Evolutionary conservation across 2,113 vertebrate genomes (phyloP).

Genomic region (Heptranchias perlo): DNA sequence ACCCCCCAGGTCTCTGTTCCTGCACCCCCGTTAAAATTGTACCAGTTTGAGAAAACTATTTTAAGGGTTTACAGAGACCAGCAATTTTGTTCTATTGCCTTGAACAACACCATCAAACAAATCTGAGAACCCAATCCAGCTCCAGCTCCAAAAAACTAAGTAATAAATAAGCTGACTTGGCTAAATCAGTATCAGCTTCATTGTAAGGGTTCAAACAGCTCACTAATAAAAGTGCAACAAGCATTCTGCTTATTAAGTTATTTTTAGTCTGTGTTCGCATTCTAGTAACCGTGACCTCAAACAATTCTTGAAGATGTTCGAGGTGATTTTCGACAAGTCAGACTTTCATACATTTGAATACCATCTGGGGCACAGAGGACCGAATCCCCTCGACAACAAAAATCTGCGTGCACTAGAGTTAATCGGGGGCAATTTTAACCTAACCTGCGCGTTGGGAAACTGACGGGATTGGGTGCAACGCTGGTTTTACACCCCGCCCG

Average conservation of each 20-base stretch:
- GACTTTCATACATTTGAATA: not conserved
- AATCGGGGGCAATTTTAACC: not conserved
- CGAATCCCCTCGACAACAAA: not conserved
- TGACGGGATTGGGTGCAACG: not conserved
- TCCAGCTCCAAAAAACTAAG: not conserved
- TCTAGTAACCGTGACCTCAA: not conserved
- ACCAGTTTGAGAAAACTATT: not conserved
- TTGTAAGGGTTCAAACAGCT: not conserved
- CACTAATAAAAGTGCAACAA: not conserved
- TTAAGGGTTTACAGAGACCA: not conserved
- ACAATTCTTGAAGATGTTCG: not conserved
- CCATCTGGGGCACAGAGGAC: not conserved
- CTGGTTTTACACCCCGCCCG: not conserved
- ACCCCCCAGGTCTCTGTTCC: no score
- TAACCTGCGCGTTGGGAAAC: not conserved
- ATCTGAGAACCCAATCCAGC: not conserved
- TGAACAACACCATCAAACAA: not conserved
- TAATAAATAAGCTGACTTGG: not conserved
- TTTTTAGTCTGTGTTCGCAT: not conserved
- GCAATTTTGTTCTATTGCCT: not conserved
- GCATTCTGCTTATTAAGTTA: constrained; percentile 22
- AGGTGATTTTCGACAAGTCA: not conserved
- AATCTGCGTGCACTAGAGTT: not conserved
- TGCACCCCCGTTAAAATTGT: no score
- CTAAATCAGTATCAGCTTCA: not conserved